Percentiles rank a stretch among this genome's conserved stretches.
phyloP scores from a whole-genome alignment of 1,140 invertebrate genomes.

The Glossosoma conforme region DNA sequence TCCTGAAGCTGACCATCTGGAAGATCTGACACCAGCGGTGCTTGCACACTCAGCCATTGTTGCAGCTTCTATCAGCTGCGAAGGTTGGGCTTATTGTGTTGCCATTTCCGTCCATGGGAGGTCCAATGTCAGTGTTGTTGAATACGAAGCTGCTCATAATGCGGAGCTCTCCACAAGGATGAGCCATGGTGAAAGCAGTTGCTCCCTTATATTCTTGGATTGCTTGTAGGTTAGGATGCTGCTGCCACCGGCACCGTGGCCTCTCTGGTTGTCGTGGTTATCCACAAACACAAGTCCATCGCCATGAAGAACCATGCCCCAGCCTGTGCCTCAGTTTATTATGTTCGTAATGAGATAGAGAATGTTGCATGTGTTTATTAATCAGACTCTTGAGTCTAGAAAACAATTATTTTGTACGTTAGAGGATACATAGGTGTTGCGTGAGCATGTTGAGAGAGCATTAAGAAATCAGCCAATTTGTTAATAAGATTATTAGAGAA shows the following conservation, averaged over 20 bases:
- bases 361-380: no score
- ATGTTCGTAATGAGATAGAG: no score
- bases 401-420: no score
- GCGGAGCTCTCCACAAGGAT: constrained; percentile 69
- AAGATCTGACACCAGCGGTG: constrained; percentile 80
- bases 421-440: no score
- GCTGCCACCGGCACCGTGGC: constrained; percentile 48
- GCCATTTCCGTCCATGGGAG: constrained; percentile 57
- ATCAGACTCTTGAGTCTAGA: no score
- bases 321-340: constrained; percentile 51
- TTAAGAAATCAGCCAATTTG: no score
- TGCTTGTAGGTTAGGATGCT: constrained; percentile 57
- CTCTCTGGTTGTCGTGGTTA: constrained; percentile 57
- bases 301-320: constrained; percentile 51
- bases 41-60: constrained; percentile 83
- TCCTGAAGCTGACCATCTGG: constrained; percentile 75
- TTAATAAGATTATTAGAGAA: no score
- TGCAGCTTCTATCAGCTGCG: constrained; percentile 61
- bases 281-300: constrained; percentile 62
- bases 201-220: constrained; percentile 57
- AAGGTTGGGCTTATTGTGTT: constrained; percentile 63
- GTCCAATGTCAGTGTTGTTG: constrained; percentile 50
- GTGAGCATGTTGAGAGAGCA: no score
- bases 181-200: constrained; percentile 77
- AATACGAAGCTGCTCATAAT: constrained; percentile 77